Evolutionary conservation across 2,113 vertebrate species (phyloP).

Genomic region (Notechis scutatus): DNA sequence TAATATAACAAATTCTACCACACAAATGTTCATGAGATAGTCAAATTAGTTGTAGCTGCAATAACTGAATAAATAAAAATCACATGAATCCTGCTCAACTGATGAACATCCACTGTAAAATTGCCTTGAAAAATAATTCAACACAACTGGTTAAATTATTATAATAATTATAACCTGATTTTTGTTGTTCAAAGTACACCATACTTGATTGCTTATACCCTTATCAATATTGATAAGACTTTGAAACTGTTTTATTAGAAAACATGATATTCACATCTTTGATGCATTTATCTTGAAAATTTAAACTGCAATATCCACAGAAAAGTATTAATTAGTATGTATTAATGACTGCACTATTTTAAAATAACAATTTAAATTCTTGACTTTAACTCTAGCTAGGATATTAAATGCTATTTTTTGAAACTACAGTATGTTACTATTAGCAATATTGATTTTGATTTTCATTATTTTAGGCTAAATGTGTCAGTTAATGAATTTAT

Average conservation of each 20-base stretch:
- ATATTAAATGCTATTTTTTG: neutral
- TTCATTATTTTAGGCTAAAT: neutral
- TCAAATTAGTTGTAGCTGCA: neutral
- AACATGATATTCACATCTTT: neutral
- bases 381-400: neutral
- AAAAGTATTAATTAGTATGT: neutral
- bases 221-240: constrained; percentile 16
- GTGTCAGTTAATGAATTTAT: neutral
- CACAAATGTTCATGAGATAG: neutral
- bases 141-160: neutral
- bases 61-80: neutral
- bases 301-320: neutral
- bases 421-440: neutral
- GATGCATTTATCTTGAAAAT: neutral
- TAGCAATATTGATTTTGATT: neutral
- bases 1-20: neutral
- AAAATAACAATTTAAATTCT: neutral
- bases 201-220: neutral
- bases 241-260: neutral
- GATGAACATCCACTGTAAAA: neutral
- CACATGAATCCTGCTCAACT: neutral
- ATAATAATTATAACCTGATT: neutral
- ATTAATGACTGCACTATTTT: neutral
- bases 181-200: neutral
- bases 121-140: neutral